Evolutionary conservation across 2,888 invertebrate species (phyloP).

Genomic region (Subacronicta megacephala): DNA sequence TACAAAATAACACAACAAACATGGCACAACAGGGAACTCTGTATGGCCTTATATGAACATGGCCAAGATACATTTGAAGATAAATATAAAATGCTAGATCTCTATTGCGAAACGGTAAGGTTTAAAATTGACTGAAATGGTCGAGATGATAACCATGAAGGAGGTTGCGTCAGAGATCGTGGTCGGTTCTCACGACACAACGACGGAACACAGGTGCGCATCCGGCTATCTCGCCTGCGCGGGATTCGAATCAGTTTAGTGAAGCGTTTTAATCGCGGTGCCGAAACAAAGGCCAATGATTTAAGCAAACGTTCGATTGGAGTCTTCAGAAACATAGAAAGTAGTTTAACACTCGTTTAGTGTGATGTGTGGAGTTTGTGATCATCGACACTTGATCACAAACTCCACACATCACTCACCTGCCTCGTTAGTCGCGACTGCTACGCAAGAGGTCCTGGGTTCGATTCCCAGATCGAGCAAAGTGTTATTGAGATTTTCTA

Average conservation of each 20-base stretch:
- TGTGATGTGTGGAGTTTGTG: too few relatives aligned
- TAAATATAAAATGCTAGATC: slow-evolving; percentile 23
- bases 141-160: slow-evolving; percentile 50
- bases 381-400: too few relatives aligned
- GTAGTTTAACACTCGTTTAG: background rate
- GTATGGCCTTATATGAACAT: slow-evolving; percentile 71
- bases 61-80: slow-evolving; percentile 46
- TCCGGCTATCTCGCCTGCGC: slow-evolving; percentile 82
- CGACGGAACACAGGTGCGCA: slow-evolving; percentile 83
- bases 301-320: slow-evolving; percentile 39
- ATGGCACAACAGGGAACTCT: slow-evolving; percentile 70
- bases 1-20: slow-evolving; percentile 87
- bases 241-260: slow-evolving; percentile 77
- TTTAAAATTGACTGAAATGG: slow-evolving; percentile 32
- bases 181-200: slow-evolving; percentile 80
- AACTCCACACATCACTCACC: too few relatives aligned
- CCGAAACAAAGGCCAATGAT: slow-evolving; percentile 65
- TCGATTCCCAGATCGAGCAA: too few relatives aligned
- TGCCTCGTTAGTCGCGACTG: too few relatives aligned
- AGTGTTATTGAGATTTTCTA: too few relatives aligned
- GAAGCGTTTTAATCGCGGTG: slow-evolving; percentile 75
- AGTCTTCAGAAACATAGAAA: slow-evolving; percentile 12
- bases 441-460: too few relatives aligned
- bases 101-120: slow-evolving; percentile 41
- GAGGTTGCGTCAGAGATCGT: slow-evolving; percentile 68